Conservation (phyloP, 2,888 invertebrate genomes). For the Agrotis clavis region DNA sequence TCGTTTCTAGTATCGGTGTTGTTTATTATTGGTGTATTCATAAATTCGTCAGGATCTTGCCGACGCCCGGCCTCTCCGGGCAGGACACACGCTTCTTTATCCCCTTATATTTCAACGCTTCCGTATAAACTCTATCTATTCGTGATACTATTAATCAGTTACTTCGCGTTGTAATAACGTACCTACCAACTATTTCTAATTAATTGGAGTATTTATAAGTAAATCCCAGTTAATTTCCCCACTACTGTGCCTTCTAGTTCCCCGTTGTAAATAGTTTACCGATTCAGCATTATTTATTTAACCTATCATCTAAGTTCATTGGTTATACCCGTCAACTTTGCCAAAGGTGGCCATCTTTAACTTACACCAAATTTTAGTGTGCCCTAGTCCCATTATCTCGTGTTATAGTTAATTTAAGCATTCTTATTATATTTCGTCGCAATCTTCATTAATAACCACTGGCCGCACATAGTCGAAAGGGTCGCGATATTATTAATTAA, state of each 20-base stretch:
- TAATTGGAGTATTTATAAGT: slow-evolving; percentile 52
- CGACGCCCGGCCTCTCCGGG: slow-evolving; percentile 26
- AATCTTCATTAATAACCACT: slow-evolving; percentile 55
- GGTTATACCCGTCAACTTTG: slow-evolving; percentile 52
- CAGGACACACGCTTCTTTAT: slow-evolving; percentile 46
- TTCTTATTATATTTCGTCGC: slow-evolving; percentile 60
- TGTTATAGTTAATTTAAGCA: slow-evolving; percentile 72
- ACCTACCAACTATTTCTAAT: slow-evolving; percentile 45
- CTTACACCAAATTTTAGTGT: slow-evolving; percentile 70
- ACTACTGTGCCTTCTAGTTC: slow-evolving; percentile 90
- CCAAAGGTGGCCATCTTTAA: slow-evolving; percentile 68
- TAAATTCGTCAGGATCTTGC: slow-evolving; percentile 70
- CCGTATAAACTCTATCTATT: slow-evolving; percentile 35
- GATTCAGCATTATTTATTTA: slow-evolving; percentile 64
- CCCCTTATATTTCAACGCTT: slow-evolving; percentile 46
- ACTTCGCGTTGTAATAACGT: slow-evolving; percentile 41
- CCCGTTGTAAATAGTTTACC: slow-evolving; percentile 82
- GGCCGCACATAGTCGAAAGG: slow-evolving; percentile 67
- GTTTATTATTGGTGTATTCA: slow-evolving; percentile 75
- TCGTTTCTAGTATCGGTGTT: slow-evolving; percentile 78
- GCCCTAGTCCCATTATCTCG: slow-evolving; percentile 75
- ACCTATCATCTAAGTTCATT: slow-evolving; percentile 52
- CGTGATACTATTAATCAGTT: slow-evolving; percentile 47
- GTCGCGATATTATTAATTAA: slow-evolving; percentile 72
- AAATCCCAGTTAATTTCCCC: slow-evolving; percentile 74